Evolutionary conservation across 2,113 vertebrate genomes (phyloP), one percentile per base, ranked within the genome.

Genomic region (Tylochromis polylepis): DNA sequence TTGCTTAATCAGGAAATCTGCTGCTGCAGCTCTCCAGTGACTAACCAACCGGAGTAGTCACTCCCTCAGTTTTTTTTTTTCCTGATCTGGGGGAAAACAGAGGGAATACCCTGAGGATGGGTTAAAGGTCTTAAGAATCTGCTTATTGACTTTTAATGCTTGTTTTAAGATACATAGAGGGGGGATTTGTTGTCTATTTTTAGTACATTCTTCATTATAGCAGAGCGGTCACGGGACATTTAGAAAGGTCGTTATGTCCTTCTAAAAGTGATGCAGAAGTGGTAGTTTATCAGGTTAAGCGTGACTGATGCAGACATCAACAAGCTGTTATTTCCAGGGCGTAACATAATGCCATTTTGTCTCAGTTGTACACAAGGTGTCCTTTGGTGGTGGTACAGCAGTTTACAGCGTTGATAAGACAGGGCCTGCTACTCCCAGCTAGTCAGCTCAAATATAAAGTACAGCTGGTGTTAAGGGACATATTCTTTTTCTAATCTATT

Each of bases 1-100:
- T 91, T 91, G 84, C 94, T 94, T 93, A 95, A 95, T 95, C 93
- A 92, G 87, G 88, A 91, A 89, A 92, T 94, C 87, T 90, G 89
- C 88, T 87, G 90, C 85, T 88, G 91, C 41, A 80, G 87, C 81
- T 93, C 89, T 85, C 87, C 58, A 53, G 34, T 93, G 94, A 91
- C 92, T 94, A 93, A 93, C 90, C 70, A 62, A 88, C 56, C 24
- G 8, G 82, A 87, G 87, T 56, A 87, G 91, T 93, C 88, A 91
- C 87, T 93, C 88, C 72, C 72, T 88, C 43, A 59, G 86, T 75
- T 82, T 81, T 9, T 41, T 36, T 51, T 67, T 77, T 88, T 91
- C 43, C 85, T 91, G 87, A 93, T 92, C 65, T 88, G 72, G 81
- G 89, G 88, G 78, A 88, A 86, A 92, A 92, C 58, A 90, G 67